Conservation (phyloP, 2,113 vertebrate species). For the Rhabdomys dilectus region DNA sequence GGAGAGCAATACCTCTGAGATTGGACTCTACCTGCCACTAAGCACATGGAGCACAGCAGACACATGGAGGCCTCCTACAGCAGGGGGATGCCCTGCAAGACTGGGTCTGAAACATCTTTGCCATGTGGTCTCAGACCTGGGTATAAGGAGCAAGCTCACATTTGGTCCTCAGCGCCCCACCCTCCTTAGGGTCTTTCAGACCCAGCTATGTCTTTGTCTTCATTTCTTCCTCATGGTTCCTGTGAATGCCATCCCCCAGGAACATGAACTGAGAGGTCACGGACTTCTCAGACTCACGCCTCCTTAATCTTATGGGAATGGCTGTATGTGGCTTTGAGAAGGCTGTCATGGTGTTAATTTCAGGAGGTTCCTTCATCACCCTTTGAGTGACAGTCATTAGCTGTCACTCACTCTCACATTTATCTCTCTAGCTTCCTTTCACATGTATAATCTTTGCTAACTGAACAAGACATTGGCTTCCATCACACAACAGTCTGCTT, state of each 20-base stretch:
- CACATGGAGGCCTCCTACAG: background rate
- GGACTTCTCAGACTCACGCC: too few species aligned
- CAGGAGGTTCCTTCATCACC: background rate
- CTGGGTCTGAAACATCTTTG: background rate
- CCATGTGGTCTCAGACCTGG: too few species aligned
- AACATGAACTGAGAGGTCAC: background rate
- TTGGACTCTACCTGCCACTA: background rate
- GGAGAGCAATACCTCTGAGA: rapidly evolving
- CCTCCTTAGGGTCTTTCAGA: background rate
- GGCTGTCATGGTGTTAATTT: background rate
- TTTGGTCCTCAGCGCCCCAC: too few species aligned
- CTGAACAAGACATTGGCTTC: background rate
- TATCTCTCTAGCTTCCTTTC: background rate
- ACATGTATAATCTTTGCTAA: background rate
- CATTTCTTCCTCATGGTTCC: background rate
- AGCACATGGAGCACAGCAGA: background rate
- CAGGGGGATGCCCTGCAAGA: rapidly evolving
- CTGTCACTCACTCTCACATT: rapidly evolving
- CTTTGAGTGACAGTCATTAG: rapidly evolving
- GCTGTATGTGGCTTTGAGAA: too few species aligned
- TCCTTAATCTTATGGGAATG: background rate
- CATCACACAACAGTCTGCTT: background rate
- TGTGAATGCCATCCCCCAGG: too few species aligned
- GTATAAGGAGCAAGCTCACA: too few species aligned
- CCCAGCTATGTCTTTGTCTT: background rate